phyloP scores from a whole-genome alignment of 2,888 invertebrate species.

The Drosophila dives region DNA sequence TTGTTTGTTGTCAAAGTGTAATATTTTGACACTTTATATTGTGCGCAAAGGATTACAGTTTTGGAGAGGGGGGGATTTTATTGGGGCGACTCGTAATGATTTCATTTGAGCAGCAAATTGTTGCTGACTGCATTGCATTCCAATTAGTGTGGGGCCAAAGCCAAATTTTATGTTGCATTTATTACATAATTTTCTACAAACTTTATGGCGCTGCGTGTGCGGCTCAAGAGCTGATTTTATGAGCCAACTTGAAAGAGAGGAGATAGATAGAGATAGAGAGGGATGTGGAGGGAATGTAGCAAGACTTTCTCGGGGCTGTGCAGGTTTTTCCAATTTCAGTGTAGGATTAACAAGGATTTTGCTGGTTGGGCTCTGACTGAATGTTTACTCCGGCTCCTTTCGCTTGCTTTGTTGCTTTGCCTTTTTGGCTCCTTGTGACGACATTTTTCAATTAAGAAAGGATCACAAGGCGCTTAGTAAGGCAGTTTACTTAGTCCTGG shows the following conservation, averaged over 20 bases:
- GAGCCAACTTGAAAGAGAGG: slow-evolving; percentile 39
- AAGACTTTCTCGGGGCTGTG: slow-evolving; percentile 49
- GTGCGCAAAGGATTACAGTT: slow-evolving; percentile 71
- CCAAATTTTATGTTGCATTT: slow-evolving; percentile 80
- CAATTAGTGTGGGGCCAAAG: slow-evolving; percentile 71
- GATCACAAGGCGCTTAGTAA: slow-evolving; percentile 80
- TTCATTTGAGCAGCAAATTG: slow-evolving; percentile 57
- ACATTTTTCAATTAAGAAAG: slow-evolving; percentile 83
- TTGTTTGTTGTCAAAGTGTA: slow-evolving; percentile 78
- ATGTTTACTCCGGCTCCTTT: slow-evolving; percentile 13
- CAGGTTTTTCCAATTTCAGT: slow-evolving; percentile 82
- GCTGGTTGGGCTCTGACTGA: slow-evolving; percentile 35
- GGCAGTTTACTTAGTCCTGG: slow-evolving; percentile 61
- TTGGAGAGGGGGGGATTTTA: neutral
- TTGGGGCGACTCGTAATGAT: slow-evolving; percentile 38
- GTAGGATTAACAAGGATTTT: slow-evolving; percentile 81
- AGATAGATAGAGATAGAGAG: neutral
- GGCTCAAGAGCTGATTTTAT: slow-evolving; percentile 70
- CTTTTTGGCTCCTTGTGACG: slow-evolving; percentile 63
- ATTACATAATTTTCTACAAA: slow-evolving; percentile 76
- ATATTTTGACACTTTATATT: slow-evolving; percentile 84
- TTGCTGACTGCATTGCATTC: slow-evolving; percentile 73
- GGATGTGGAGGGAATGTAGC: neutral
- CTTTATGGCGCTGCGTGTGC: slow-evolving; percentile 68
- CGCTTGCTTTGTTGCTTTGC: slow-evolving; percentile 12